Percentiles rank a stretch among this genome's conserved stretches.
phyloP scores from a whole-genome alignment of 2,888 invertebrate species.

The Cryptosula pallasiana region DNA sequence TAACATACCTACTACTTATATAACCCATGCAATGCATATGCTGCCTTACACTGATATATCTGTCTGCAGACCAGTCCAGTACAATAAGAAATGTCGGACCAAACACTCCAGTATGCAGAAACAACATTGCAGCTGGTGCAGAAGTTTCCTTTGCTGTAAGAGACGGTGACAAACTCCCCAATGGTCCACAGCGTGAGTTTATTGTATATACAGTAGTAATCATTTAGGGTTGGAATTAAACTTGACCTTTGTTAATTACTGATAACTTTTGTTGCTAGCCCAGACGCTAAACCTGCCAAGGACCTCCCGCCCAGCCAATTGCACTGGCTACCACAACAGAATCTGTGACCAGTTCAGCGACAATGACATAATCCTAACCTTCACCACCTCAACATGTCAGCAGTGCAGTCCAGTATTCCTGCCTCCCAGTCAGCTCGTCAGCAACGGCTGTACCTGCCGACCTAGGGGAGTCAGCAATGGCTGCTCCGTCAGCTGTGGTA shows the following conservation, averaged over 20 bases:
- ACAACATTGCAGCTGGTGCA: background rate
- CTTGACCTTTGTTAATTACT: background rate
- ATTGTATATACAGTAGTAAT: background rate
- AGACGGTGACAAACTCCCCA: background rate
- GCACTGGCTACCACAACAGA: background rate
- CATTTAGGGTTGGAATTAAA: background rate
- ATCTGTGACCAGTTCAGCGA: background rate
- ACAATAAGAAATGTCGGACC: background rate
- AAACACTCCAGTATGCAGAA: background rate
- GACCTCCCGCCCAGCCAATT: background rate
- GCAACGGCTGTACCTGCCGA: background rate
- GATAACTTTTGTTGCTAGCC: background rate
- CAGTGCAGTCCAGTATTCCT: background rate
- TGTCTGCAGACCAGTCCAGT: background rate
- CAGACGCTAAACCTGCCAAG: background rate
- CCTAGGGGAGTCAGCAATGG: background rate
- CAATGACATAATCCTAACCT: background rate
- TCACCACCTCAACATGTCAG: background rate
- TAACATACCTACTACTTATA: too few species aligned
- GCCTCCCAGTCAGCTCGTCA: background rate
- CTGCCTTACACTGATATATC: too few species aligned
- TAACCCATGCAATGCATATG: too few species aligned
- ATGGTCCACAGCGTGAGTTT: background rate
- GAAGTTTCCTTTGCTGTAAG: background rate
- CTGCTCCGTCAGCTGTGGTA: background rate